phyloP scores from a whole-genome alignment of 1,140 invertebrate genomes.

The Drosophila navojoa region DNA sequence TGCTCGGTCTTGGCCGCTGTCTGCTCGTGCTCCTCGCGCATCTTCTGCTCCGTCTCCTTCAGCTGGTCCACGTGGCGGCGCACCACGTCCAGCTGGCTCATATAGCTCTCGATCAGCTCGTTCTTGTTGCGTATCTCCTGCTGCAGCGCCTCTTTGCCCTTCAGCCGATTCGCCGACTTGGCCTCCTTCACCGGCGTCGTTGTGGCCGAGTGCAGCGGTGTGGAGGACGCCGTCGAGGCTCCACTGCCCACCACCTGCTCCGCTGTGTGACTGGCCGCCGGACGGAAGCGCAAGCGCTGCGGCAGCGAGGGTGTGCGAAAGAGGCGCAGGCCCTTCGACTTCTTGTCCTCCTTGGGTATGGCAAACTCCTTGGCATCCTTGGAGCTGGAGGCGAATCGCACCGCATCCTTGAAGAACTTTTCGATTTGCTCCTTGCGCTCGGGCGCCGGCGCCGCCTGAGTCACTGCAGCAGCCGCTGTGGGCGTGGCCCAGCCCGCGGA shows the following conservation, averaged over 20 bases:
- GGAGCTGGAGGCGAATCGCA: constrained; percentile 70
- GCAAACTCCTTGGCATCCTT: constrained; percentile 82
- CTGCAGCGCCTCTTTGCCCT: constrained; percentile 82
- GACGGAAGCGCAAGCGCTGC: constrained; percentile 78
- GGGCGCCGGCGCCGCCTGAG: constrained; percentile 31
- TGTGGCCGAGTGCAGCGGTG: constrained; percentile 72
- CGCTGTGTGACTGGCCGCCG: constrained; percentile 61
- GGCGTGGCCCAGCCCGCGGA: constrained; percentile 65
- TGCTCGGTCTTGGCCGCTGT: constrained; percentile 61
- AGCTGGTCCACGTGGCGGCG: constrained; percentile 75
- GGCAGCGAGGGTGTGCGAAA: constrained; percentile 82
- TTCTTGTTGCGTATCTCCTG: constrained; percentile 81
- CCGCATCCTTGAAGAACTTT: constrained; percentile 83
- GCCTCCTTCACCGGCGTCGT: constrained; percentile 79
- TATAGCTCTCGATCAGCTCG: constrained; percentile 76
- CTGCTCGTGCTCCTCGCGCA: constrained; percentile 69
- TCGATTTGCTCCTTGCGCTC: constrained; percentile 83
- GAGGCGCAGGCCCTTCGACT: constrained; percentile 74
- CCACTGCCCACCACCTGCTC: constrained; percentile 39
- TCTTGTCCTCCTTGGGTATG: constrained; percentile 81
- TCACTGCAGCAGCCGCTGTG: constrained; percentile 36
- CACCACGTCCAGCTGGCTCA: constrained; percentile 77
- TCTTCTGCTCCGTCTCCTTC: constrained; percentile 71
- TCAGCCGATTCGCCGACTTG: constrained; percentile 71
- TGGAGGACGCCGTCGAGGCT: constrained; percentile 69